phyloP scores from a whole-genome alignment of 2,113 vertebrate species.

The Paramisgurnus dabryanus region DNA sequence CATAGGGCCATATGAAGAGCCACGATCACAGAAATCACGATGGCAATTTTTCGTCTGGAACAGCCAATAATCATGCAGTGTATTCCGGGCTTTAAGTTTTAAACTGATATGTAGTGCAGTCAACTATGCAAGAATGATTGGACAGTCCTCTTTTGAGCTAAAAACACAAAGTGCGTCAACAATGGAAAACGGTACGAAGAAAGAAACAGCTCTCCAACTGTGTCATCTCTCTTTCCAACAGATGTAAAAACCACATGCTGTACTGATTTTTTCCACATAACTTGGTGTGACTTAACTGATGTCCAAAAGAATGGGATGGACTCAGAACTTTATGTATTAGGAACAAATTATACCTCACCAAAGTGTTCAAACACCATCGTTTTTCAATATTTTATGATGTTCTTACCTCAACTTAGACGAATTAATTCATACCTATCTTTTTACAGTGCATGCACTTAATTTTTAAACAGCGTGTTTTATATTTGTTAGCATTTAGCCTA shows the following conservation, averaged over 20 bases:
- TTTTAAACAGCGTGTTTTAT: no score
- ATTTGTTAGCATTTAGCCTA: no score
- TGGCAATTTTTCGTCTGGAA: no score
- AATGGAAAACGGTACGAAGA: conserved; percentile 1
- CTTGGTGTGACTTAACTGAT: conserved; percentile 1
- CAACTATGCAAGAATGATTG: conserved; percentile 12
- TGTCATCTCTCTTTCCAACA: not conserved
- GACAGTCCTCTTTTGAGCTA: conserved; percentile 2
- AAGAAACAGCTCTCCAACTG: conserved; percentile 6
- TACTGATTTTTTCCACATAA: not conserved
- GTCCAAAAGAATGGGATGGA: not conserved
- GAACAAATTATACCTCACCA: not conserved
- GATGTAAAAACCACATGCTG: conserved; percentile 11
- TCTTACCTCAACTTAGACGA: no score
- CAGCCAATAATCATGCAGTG: no score
- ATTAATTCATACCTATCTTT: no score
- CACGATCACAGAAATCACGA: no score
- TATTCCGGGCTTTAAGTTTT: not conserved
- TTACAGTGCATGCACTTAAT: no score
- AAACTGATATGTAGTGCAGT: not conserved
- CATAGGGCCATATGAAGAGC: no score
- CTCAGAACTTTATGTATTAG: not conserved
- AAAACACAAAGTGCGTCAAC: conserved; percentile 30
- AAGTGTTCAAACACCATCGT: not conserved
- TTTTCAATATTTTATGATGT: not conserved